Evolutionary conservation across 2,113 vertebrate species (phyloP).

Genomic region (Dolichotis patagonum): DNA sequence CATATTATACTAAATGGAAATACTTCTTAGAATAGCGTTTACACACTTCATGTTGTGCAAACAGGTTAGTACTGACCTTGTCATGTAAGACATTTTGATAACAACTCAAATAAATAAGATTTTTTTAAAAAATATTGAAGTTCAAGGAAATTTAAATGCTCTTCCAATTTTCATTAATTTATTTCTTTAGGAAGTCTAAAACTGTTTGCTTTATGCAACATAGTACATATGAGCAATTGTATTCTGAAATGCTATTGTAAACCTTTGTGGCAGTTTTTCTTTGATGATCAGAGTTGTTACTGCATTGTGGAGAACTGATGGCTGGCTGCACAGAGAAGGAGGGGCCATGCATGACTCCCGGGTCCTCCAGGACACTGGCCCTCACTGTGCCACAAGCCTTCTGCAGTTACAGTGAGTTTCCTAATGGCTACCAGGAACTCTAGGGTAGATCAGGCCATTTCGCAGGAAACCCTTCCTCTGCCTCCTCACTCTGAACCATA

Average conservation of each 20-base stretch:
- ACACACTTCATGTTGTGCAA: not conserved
- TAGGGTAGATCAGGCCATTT: not conserved
- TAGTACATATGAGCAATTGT: not conserved
- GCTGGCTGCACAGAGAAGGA: not conserved
- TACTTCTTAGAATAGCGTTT: slow-evolving; percentile 43
- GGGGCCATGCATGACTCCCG: not conserved
- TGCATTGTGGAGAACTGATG: not conserved
- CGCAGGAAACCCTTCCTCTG: not conserved
- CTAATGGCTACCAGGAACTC: not conserved
- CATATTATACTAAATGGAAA: slow-evolving; percentile 45
- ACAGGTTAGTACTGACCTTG: slow-evolving; percentile 18
- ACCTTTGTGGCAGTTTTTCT: slow-evolving; percentile 7
- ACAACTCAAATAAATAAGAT: slow-evolving; percentile 35
- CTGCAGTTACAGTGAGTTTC: not conserved
- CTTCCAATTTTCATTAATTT: slow-evolving; percentile 25
- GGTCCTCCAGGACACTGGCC: not conserved
- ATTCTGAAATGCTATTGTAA: slow-evolving; percentile 8
- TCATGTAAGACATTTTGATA: slow-evolving; percentile 16
- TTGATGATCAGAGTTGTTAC: not conserved
- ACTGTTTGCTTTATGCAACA: not conserved
- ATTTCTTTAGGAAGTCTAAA: slow-evolving; percentile 39
- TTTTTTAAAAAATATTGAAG: slow-evolving; percentile 2
- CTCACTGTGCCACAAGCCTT: not conserved
- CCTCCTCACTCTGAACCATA: not conserved
- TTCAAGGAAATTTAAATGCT: slow-evolving; percentile 18